Evolutionary conservation across 2,797 vertebrate species (phyloP).

Genomic region (Phataginus tetradactyla): DNA sequence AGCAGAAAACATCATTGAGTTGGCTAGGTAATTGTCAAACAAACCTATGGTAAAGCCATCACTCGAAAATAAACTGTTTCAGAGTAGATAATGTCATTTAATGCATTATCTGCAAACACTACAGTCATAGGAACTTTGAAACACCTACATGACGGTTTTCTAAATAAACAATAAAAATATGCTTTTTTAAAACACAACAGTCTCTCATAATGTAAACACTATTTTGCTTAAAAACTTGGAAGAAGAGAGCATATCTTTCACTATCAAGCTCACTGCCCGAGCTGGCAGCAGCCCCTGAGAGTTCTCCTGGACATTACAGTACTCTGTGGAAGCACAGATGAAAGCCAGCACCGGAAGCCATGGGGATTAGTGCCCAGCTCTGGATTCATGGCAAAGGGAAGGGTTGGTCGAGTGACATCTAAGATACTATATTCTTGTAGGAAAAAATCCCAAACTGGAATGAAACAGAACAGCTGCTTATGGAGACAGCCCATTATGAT

Average conservation of each 20-base stretch:
- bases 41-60: not conserved
- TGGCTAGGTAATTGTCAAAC: not conserved
- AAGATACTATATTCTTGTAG: not conserved
- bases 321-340: not conserved
- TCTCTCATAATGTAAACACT: not conserved
- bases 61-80: not conserved
- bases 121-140: not conserved
- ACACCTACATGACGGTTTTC: not conserved
- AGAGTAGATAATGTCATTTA: not conserved
- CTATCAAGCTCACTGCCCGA: not conserved
- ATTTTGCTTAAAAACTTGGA: not conserved
- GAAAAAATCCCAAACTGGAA: not conserved
- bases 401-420: not conserved
- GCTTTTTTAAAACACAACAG: not conserved
- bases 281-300: not conserved
- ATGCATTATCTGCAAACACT: not conserved
- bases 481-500: not conserved
- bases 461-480: not conserved
- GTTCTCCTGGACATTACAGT: not conserved
- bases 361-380: too few relatives aligned
- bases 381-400: not conserved
- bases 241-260: not conserved
- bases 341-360: not conserved
- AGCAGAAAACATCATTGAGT: not conserved
- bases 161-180: not conserved